Evolutionary conservation across 2,888 invertebrate species (phyloP), one percentile per base, ranked within the genome.

Genomic region (Brachyopa scutellaris): DNA sequence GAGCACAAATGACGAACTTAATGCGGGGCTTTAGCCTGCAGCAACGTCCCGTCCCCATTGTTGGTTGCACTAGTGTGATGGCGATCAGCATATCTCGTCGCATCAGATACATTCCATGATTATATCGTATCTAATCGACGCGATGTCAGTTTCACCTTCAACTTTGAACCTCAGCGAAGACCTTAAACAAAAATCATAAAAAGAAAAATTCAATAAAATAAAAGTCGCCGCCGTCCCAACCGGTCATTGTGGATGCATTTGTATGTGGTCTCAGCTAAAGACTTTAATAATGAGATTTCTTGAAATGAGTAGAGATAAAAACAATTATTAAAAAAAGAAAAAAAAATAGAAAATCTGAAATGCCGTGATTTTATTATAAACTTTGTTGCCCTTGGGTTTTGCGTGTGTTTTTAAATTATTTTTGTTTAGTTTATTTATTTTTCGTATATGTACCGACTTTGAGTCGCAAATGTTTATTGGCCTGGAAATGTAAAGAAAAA

Each of bases 1-100:
- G 47, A 38, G 47, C 45, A 15, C 45, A 21, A 36, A 33, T 62
- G 61, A 67, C 36, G 55, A 40, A 45, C 15, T 47, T 26, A 26
- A 17, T 17, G n/a, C 45, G n/a, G 55, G 55, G 57, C 55, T 57
- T 57, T 57, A 51, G 33, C 23, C 29, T 13, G 26, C n/a, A 6
- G 15, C 26, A 26, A 19, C 38, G 23, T n/a, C n/a, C n/a, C n/a
- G n/a, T n/a, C n/a, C n/a, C n/a, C n/a, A n/a, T n/a, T n/a, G n/a
- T n/a, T n/a, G n/a, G n/a, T n/a, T n/a, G n/a, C n/a, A n/a, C n/a
- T n/a, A n/a, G n/a, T n/a, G 7, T 33, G 26, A 2, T 47, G 13
- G 23, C 15, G 26, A 26, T 17, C 8, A 53, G 1, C 3, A n/a
- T n/a, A 36, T 36, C 3, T 23, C 21, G 6, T 2, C 15, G 29